phyloP scores from a whole-genome alignment of 2,113 vertebrate genomes.

The Eleginops maclovinus region DNA sequence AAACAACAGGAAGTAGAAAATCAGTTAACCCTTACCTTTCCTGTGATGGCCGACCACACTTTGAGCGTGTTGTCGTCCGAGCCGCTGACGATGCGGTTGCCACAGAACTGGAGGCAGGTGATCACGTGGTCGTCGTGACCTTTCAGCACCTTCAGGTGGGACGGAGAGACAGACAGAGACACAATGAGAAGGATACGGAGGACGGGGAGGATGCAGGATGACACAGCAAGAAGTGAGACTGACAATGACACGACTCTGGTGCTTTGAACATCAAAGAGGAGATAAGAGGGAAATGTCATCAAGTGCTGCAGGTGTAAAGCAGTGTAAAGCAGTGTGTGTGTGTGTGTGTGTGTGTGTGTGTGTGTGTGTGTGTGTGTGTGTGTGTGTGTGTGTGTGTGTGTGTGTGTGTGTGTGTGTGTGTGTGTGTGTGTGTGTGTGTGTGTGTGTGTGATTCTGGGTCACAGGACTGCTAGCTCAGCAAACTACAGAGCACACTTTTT shows the following conservation, averaged over 20 bases:
- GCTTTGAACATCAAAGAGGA: constrained; percentile 48
- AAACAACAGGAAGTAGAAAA: neutral
- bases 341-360: constrained; percentile 14
- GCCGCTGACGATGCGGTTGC: constrained; percentile 97
- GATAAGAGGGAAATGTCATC: constrained; percentile 56
- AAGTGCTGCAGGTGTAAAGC: constrained; percentile 54
- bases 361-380: constrained; percentile 14
- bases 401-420: constrained; percentile 16
- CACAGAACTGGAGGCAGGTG: constrained; percentile 98
- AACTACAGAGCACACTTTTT: constrained; percentile 36
- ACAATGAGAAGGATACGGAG: constrained; percentile 4
- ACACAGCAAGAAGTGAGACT: constrained; percentile 10
- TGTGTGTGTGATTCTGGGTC: constrained; percentile 30
- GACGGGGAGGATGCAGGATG: neutral
- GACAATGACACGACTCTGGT: constrained; percentile 38
- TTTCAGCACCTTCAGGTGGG: constrained; percentile 91
- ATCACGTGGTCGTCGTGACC: constrained; percentile 99
- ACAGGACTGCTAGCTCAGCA: constrained; percentile 64
- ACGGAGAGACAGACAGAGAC: constrained; percentile 10
- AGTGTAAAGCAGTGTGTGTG: neutral
- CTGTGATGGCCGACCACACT: constrained; percentile 98
- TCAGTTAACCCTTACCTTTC: constrained; percentile 87
- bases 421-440: constrained; percentile 10
- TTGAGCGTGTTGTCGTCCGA: constrained; percentile 99
- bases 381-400: neutral